A percentile compares a stretch with the other conserved stretches of the same genome.
phyloP scores from a whole-genome alignment of 2,113 vertebrate genomes.

The Chamaea fasciata region DNA sequence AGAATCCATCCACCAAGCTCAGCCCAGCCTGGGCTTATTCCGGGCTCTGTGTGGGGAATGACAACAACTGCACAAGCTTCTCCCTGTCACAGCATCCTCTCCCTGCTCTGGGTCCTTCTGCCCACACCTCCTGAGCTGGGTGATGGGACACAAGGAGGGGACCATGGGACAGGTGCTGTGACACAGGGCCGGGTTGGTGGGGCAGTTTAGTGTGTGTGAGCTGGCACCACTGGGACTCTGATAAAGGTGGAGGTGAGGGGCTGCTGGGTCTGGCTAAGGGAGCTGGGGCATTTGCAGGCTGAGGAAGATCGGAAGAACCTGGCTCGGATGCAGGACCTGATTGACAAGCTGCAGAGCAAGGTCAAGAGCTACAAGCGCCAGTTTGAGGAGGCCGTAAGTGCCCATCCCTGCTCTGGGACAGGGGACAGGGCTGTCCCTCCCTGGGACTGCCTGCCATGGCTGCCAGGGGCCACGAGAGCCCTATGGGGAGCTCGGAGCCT shows the following conservation, averaged over 20 bases:
- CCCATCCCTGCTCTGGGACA: background rate
- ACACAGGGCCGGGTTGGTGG: background rate
- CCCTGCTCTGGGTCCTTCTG: background rate
- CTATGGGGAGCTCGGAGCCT: fast-evolving
- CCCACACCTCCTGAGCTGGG: background rate
- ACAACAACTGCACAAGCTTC: background rate
- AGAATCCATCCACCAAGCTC: fast-evolving
- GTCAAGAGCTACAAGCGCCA: conserved; percentile 95
- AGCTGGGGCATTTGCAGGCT: conserved; percentile 56
- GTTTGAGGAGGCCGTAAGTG: conserved; percentile 86
- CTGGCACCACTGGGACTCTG: background rate
- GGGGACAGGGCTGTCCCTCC: background rate
- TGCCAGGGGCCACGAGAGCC: fast-evolving
- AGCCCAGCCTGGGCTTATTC: background rate
- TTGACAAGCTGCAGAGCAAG: conserved; percentile 91
- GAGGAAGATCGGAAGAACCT: conserved; percentile 93
- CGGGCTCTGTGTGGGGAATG: background rate
- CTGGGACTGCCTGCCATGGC: background rate
- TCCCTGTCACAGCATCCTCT: background rate
- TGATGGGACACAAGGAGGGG: background rate
- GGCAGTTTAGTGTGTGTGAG: background rate
- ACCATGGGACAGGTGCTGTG: background rate
- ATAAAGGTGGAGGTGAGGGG: background rate
- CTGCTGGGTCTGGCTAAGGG: background rate
- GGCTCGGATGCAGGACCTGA: conserved; percentile 90